Percentiles rank a stretch among this genome's conserved stretches.
Evolutionary conservation across 2,888 invertebrate species (phyloP).

Genomic region (Callinectes sapidus): DNA sequence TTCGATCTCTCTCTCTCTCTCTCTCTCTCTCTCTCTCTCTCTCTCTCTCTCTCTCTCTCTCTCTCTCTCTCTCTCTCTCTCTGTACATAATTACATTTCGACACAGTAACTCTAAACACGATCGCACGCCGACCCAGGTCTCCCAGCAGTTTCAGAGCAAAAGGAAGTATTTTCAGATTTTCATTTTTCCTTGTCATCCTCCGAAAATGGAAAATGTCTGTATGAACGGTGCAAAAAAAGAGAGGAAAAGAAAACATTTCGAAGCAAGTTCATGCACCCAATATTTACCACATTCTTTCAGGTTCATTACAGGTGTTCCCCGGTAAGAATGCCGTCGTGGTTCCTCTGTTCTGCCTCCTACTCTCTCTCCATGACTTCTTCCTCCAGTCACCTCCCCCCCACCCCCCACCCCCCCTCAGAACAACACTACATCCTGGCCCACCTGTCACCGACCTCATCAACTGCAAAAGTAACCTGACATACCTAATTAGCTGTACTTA

Average conservation of each 20-base stretch:
- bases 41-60: constrained; percentile 37
- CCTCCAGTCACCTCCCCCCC: not conserved
- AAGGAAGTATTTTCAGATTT: constrained; percentile 8
- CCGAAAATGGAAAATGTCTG: constrained; percentile 1
- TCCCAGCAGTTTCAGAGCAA: not conserved
- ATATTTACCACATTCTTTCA: constrained; percentile 22
- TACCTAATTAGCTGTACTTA: not conserved
- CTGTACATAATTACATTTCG: not conserved
- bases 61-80: constrained; percentile 27
- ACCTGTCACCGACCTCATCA: constrained; percentile 8
- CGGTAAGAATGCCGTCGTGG: constrained; percentile 23
- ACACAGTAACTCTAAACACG: constrained; percentile 27
- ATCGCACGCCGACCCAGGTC: not conserved
- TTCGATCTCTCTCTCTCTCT: constrained; percentile 19
- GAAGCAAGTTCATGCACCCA: constrained; percentile 12
- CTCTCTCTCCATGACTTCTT: not conserved
- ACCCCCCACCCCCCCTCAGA: no score
- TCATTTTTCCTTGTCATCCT: constrained; percentile 29
- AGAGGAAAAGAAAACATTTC: not conserved
- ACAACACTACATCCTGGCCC: not conserved
- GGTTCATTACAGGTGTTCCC: constrained; percentile 22
- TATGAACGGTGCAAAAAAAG: not conserved
- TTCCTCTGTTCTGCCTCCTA: not conserved
- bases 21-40: constrained; percentile 29
- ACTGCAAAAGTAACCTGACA: not conserved